Conservation (phyloP, 2,113 vertebrate genomes). For the Onychorhynchus coronatus region DNA sequence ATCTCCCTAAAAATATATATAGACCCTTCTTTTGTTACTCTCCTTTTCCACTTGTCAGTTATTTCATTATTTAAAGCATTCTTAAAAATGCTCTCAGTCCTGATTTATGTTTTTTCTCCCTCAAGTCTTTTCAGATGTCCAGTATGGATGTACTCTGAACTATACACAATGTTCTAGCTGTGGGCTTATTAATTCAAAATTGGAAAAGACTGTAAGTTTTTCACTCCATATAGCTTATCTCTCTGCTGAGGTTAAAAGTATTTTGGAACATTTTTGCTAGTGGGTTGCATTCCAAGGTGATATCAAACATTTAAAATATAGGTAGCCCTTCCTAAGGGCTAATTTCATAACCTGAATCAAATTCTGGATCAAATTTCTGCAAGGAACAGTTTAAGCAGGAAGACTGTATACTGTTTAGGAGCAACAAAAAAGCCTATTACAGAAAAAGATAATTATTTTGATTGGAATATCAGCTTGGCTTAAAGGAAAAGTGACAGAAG, state of each 20-base stretch:
- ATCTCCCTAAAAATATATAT: neutral
- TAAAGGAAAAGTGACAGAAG: neutral
- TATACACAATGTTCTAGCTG: neutral
- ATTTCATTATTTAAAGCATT: neutral
- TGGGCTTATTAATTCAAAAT: neutral
- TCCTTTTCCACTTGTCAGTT: neutral
- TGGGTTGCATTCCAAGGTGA: neutral
- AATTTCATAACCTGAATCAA: neutral
- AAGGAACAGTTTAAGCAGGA: neutral
- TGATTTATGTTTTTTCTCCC: neutral
- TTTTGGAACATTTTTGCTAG: neutral
- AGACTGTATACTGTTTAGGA: neutral
- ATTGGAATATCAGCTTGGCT: neutral
- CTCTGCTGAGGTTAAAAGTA: neutral
- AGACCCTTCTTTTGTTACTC: neutral
- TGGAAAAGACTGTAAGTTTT: neutral
- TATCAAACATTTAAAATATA: neutral
- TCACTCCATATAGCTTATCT: neutral
- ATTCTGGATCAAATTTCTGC: neutral
- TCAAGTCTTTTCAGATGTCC: neutral
- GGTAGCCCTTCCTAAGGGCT: neutral
- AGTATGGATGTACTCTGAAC: neutral
- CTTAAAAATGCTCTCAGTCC: neutral
- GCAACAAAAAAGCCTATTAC: neutral
- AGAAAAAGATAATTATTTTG: neutral